phyloP scores from a whole-genome alignment of 2,797 vertebrate species.

The Catostomus latipinnis region DNA sequence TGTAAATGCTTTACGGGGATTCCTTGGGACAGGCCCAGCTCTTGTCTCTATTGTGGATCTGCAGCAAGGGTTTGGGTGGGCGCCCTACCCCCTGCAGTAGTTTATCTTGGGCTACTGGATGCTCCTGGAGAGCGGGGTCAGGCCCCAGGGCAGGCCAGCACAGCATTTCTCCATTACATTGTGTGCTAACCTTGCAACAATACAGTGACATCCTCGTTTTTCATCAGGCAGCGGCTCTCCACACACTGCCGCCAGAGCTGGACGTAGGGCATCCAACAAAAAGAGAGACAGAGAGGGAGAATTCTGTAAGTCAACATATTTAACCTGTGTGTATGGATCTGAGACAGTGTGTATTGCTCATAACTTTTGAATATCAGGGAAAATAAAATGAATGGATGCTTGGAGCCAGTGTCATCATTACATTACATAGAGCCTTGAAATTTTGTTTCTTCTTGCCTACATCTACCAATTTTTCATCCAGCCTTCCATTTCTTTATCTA shows the following conservation, averaged over 20 bases:
- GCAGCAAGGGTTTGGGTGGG: too few relatives aligned
- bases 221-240: slow-evolving; percentile 80
- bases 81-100: slow-evolving; percentile 79
- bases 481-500: too few relatives aligned
- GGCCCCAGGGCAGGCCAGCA: slow-evolving; percentile 77
- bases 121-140: slow-evolving; percentile 75
- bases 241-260: slow-evolving; percentile 49
- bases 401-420: too few relatives aligned
- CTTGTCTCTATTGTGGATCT: slow-evolving; percentile 41
- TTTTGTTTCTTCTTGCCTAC: too few relatives aligned
- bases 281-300: slow-evolving; percentile 70
- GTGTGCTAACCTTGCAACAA: slow-evolving; percentile 94
- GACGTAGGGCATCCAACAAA: slow-evolving; percentile 68
- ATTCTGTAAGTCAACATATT: slow-evolving; percentile 17
- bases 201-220: slow-evolving; percentile 86
- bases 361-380: not conserved
- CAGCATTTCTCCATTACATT: slow-evolving; percentile 84
- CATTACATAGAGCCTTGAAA: too few relatives aligned
- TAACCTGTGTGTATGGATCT: not conserved
- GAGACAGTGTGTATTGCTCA: not conserved
- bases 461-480: too few relatives aligned
- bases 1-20: not conserved
- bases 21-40: not conserved
- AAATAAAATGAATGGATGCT: too few relatives aligned
- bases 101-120: slow-evolving; percentile 86